These are phyloP conservation scores for Bombylius discolor DNA, from an alignment of 2,888 invertebrate genomes.

Conservation along the genomic window DNA sequence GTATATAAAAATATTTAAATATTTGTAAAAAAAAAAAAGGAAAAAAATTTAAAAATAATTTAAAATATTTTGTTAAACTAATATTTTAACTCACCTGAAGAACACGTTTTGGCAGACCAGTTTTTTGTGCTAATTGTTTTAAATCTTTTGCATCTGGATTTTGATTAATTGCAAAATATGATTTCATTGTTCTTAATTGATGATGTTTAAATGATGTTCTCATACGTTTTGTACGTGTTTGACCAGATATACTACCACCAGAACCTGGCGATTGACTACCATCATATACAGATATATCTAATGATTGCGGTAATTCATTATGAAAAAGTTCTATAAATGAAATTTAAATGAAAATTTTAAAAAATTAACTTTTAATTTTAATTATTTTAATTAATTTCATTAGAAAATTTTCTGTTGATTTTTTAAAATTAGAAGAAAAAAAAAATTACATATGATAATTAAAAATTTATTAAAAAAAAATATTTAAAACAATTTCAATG, in stretches of 20 bases:
- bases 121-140: slow-evolving; percentile 90
- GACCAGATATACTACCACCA: slow-evolving; percentile 12
- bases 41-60: too few relatives aligned
- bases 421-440: too few relatives aligned
- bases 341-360: not conserved
- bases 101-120: slow-evolving; percentile 86
- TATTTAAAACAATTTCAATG: too few relatives aligned
- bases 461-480: too few relatives aligned
- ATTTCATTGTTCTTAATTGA: slow-evolving; percentile 91
- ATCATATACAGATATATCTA: slow-evolving; percentile 18
- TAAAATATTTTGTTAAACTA: too few relatives aligned
- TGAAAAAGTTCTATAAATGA: slow-evolving; percentile 15
- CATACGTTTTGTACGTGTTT: slow-evolving; percentile 69
- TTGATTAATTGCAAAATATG: slow-evolving; percentile 92
- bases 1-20: too few relatives aligned
- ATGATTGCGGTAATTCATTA: slow-evolving; percentile 11
- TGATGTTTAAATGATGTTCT: slow-evolving; percentile 95
- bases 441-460: too few relatives aligned
- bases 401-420: too few relatives aligned
- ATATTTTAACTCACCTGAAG: slow-evolving; percentile 54
- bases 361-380: not conserved
- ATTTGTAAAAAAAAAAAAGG: too few relatives aligned
- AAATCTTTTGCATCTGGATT: slow-evolving; percentile 96
- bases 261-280: slow-evolving; percentile 18
- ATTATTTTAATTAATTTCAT: too few relatives aligned